Percentiles rank a stretch among this genome's conserved stretches.
Evolutionary conservation across 2,888 invertebrate species (phyloP).

Genomic region (Micoletzkya japonica): DNA sequence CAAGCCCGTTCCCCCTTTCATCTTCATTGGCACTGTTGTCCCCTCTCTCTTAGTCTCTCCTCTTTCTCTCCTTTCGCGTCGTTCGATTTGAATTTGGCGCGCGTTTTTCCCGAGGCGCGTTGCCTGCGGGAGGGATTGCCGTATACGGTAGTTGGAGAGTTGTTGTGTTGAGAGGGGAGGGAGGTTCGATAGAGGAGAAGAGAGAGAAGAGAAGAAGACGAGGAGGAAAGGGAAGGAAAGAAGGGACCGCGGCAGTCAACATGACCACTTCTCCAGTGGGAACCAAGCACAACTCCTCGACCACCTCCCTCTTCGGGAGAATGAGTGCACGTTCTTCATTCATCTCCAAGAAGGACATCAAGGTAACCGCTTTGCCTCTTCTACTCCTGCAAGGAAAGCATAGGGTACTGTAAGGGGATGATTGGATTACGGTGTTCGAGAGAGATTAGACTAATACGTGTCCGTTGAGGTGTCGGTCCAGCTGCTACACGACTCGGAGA

Average conservation of each 20-base stretch:
- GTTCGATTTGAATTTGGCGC: too few species aligned
- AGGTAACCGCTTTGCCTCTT: neutral
- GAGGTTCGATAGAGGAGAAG: slow-evolving; percentile 18
- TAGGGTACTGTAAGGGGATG: neutral
- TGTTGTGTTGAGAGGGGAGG: too few species aligned
- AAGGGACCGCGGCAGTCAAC: slow-evolving; percentile 3
- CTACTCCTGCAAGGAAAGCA: neutral
- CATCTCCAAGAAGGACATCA: slow-evolving; percentile 26
- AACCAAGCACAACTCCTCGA: slow-evolving; percentile 12
- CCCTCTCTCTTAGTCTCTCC: neutral
- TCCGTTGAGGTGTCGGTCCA: slow-evolving; percentile 42
- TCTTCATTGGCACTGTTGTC: too few species aligned
- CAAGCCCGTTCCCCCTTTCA: neutral
- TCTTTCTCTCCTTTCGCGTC: neutral
- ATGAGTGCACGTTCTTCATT: slow-evolving; percentile 18
- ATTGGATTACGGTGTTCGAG: neutral
- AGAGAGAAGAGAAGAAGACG: slow-evolving; percentile 5
- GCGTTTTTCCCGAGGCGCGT: too few species aligned
- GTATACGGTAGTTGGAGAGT: too few species aligned
- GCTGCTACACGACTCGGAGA: slow-evolving; percentile 57
- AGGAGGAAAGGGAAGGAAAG: slow-evolving; percentile 8
- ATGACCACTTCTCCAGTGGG: neutral
- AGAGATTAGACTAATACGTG: neutral
- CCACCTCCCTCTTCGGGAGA: slow-evolving; percentile 25
- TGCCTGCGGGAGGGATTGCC: neutral